These are phyloP conservation scores for Morpho achilles DNA, from an alignment of 2,888 invertebrate genomes.

Conservation along the genomic window DNA sequence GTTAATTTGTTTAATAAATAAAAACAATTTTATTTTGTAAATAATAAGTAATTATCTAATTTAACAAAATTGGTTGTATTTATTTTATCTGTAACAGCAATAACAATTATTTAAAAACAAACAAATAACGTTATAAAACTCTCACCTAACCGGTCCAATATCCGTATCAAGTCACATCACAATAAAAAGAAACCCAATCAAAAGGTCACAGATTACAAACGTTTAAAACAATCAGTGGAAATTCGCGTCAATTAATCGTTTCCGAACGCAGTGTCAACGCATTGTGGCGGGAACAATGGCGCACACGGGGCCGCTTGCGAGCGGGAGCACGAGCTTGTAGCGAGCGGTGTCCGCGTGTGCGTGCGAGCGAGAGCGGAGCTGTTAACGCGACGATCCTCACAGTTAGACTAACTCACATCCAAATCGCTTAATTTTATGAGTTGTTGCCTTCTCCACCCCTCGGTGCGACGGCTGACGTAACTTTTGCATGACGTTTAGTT, in stretches of 20 bases:
- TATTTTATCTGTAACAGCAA: neutral
- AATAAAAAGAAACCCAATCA: slow-evolving; percentile 25
- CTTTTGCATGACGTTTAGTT: slow-evolving; percentile 44
- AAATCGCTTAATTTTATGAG: slow-evolving; percentile 81
- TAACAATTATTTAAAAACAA: too few relatives aligned
- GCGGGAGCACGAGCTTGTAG: slow-evolving; percentile 28
- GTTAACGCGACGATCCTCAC: slow-evolving; percentile 75
- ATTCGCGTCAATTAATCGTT: slow-evolving; percentile 37
- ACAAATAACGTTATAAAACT: too few relatives aligned
- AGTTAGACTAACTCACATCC: slow-evolving; percentile 79
- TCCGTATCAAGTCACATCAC: slow-evolving; percentile 36
- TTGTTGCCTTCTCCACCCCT: slow-evolving; percentile 80
- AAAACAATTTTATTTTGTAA: too few relatives aligned
- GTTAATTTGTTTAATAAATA: too few relatives aligned
- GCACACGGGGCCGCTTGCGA: slow-evolving; percentile 32
- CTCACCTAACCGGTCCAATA: slow-evolving; percentile 33
- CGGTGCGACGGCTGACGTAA: slow-evolving; percentile 46
- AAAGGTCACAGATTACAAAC: slow-evolving; percentile 33
- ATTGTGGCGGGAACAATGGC: slow-evolving; percentile 51
- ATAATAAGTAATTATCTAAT: too few relatives aligned
- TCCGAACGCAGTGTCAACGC: slow-evolving; percentile 42
- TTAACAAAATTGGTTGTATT: neutral
- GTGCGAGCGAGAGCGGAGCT: slow-evolving; percentile 48
- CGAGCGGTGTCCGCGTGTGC: slow-evolving; percentile 33
- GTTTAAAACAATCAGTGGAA: slow-evolving; percentile 32